Evolutionary conservation across 1,140 invertebrate species (phyloP).

Genomic region (Cyrtorhinus lividipennis): DNA sequence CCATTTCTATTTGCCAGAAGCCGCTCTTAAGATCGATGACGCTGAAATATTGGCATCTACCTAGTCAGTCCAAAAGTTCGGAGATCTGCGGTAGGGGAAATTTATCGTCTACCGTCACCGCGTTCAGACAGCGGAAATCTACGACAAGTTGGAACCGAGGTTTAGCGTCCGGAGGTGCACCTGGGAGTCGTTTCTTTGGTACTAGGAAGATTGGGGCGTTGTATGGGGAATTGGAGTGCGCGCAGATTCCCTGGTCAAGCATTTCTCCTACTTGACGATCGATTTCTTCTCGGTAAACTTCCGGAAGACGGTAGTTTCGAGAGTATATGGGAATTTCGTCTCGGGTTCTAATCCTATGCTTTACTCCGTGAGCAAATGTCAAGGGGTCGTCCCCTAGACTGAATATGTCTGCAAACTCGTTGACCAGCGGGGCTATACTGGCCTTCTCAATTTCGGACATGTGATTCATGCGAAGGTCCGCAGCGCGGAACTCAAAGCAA

Average conservation of each 20-base stretch:
- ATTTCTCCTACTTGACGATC: constrained; percentile 26
- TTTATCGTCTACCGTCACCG: constrained; percentile 12
- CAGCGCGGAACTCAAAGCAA: too few relatives aligned
- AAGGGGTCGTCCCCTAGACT: too few relatives aligned
- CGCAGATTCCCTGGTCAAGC: constrained; percentile 20
- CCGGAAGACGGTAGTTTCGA: constrained; percentile 29
- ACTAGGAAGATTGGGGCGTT: constrained; percentile 20
- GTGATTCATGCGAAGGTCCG: too few relatives aligned
- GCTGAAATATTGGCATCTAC: constrained; percentile 28
- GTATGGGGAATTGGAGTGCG: too few relatives aligned
- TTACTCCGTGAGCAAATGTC: too few relatives aligned
- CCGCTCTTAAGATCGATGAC: constrained; percentile 32
- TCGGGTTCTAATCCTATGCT: too few relatives aligned
- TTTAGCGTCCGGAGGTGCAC: constrained; percentile 20
- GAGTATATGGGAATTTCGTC: constrained; percentile 22
- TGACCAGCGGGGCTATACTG: too few relatives aligned
- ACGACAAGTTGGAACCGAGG: constrained; percentile 23
- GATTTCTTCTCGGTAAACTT: constrained; percentile 28
- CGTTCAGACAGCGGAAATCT: constrained; percentile 26
- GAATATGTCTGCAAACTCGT: too few relatives aligned
- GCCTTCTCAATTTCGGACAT: too few relatives aligned
- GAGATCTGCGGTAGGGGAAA: constrained; percentile 24
- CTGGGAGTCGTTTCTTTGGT: constrained; percentile 25
- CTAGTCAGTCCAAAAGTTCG: constrained; percentile 31
- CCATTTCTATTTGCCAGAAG: constrained; percentile 33